Evolutionary conservation across 1,140 invertebrate species (phyloP).

Genomic region (Drosophila tani): DNA sequence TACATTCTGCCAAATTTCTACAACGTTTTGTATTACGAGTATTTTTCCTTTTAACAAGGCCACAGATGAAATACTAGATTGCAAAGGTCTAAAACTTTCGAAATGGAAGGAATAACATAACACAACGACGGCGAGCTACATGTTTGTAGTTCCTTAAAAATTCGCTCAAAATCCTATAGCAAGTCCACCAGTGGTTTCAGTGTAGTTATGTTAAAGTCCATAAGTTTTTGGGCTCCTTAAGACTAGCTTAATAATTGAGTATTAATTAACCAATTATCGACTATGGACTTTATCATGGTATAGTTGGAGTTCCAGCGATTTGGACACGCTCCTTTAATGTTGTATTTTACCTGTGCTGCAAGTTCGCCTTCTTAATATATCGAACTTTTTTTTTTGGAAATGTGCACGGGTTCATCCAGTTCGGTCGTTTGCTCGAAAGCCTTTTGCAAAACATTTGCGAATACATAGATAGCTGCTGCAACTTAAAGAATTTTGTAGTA

Average conservation of each 20-base stretch:
- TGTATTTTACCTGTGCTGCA: neutral
- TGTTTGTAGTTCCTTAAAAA: neutral
- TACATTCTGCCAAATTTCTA: neutral
- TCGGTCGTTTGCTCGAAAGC: too few relatives aligned
- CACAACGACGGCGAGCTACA: neutral
- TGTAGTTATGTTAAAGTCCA: neutral
- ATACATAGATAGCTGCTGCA: too few relatives aligned
- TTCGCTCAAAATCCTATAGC: neutral
- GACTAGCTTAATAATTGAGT: too few relatives aligned
- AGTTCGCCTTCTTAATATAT: neutral
- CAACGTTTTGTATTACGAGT: neutral
- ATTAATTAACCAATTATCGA: neutral
- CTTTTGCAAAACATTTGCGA: too few relatives aligned
- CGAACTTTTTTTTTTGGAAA: too few relatives aligned
- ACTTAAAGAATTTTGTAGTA: too few relatives aligned
- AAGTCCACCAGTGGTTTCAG: neutral
- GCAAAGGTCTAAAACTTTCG: neutral
- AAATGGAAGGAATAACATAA: neutral
- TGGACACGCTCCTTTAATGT: neutral
- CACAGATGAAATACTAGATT: neutral
- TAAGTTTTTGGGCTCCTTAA: neutral
- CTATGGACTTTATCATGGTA: neutral
- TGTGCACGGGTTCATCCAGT: too few relatives aligned
- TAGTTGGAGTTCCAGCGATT: neutral
- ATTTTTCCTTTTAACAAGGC: neutral